Conservation (phyloP, 2,797 vertebrate species). For the Karalla daura region DNA sequence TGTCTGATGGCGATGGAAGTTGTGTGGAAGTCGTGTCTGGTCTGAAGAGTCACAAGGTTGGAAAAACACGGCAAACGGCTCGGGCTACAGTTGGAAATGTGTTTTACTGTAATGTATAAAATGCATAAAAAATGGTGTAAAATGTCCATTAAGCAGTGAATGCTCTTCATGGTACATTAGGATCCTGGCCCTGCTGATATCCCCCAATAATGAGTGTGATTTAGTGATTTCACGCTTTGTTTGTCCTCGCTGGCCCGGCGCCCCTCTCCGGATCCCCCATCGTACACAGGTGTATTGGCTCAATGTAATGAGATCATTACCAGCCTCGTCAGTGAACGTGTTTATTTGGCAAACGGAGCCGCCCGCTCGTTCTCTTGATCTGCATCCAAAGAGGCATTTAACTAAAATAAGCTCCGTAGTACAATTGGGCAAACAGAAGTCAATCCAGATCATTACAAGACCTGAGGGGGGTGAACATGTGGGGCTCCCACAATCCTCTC, state of each 20-base stretch:
- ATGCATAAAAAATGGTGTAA: constrained; percentile 75
- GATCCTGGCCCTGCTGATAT: constrained; percentile 80
- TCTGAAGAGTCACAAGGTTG: constrained; percentile 28
- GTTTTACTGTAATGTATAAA: constrained; percentile 75
- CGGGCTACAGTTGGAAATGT: constrained; percentile 64
- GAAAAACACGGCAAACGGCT: constrained; percentile 56
- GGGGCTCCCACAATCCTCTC: constrained; percentile 56
- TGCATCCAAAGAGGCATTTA: constrained; percentile 82
- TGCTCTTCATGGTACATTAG: constrained; percentile 85
- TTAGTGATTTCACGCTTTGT: constrained; percentile 88
- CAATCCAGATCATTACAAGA: constrained; percentile 78
- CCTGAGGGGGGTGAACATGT: constrained; percentile 72
- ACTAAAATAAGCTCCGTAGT: constrained; percentile 78
- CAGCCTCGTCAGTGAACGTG: constrained; percentile 78
- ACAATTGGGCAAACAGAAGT: constrained; percentile 78
- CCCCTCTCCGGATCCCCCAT: constrained; percentile 74
- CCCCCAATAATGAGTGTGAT: constrained; percentile 85
- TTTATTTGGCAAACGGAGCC: constrained; percentile 79
- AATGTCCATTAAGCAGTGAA: constrained; percentile 83
- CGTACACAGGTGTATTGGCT: constrained; percentile 84
- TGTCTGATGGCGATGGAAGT: constrained; percentile 23
- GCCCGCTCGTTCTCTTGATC: constrained; percentile 73
- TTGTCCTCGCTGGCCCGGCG: constrained; percentile 79
- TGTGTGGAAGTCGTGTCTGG: constrained; percentile 28
- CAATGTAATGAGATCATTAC: constrained; percentile 85